Evolutionary conservation across 2,113 vertebrate genomes (phyloP).

Genomic region (Pyxicephalus adspersus): DNA sequence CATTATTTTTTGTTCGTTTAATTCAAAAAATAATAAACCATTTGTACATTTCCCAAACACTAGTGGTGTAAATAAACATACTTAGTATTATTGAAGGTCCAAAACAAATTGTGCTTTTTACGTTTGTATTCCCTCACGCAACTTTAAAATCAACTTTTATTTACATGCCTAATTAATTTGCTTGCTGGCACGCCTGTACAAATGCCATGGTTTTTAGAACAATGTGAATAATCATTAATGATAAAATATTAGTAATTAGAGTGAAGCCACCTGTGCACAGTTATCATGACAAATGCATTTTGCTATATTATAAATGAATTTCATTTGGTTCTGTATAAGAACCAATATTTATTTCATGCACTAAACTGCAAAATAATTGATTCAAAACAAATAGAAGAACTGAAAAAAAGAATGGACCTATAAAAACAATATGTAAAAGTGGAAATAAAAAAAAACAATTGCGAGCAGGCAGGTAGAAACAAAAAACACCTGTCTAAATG

Average conservation of each 20-base stretch:
- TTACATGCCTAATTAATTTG: slow-evolving; percentile 32
- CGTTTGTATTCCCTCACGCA: neutral
- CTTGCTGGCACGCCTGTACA: slow-evolving; percentile 11
- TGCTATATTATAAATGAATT: neutral
- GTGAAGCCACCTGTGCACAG: slow-evolving; percentile 1
- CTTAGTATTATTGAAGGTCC: neutral
- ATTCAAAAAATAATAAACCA: neutral
- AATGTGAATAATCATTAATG: slow-evolving; percentile 6
- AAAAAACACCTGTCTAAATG: too few species aligned
- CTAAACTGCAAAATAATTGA: neutral
- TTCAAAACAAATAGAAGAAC: neutral
- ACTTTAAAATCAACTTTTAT: slow-evolving; percentile 16
- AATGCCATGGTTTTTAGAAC: slow-evolving; percentile 23
- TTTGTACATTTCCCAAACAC: neutral
- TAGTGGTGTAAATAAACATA: neutral
- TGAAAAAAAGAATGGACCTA: too few species aligned
- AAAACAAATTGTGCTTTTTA: slow-evolving; percentile 17
- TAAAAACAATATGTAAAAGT: too few species aligned
- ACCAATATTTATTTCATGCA: slow-evolving; percentile 19
- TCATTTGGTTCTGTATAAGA: neutral
- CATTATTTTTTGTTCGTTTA: neutral
- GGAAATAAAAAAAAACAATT: too few species aligned
- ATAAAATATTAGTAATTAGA: slow-evolving; percentile 29
- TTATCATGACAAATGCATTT: slow-evolving; percentile 10
- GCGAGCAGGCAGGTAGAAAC: too few species aligned